Percentiles rank a stretch among this genome's conserved stretches.
These are phyloP conservation scores for Apostichopus japonicus DNA, from an alignment of 35 echinoderm and acorn worm genomes.

Conservation along the genomic window DNA sequence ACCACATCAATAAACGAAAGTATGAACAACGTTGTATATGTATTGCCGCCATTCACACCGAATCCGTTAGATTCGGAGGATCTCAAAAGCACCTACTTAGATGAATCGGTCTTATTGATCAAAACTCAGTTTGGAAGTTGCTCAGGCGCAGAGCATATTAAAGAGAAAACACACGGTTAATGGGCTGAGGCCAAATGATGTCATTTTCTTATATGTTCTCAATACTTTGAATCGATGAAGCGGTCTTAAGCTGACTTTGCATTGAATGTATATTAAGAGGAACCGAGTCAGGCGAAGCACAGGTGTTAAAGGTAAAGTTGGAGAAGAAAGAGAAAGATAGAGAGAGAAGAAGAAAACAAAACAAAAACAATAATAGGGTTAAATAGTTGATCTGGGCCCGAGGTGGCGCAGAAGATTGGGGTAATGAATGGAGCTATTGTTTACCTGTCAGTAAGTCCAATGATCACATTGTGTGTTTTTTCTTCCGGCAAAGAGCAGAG, in stretches of 20 bases:
- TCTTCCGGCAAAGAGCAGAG: slow-evolving; percentile 29
- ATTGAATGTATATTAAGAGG: background rate
- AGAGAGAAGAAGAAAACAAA: background rate
- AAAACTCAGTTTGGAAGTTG: background rate
- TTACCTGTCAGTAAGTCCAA: slow-evolving; percentile 36
- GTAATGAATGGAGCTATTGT: slow-evolving; percentile 9
- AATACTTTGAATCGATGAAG: background rate
- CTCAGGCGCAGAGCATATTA: background rate
- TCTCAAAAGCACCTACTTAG: background rate
- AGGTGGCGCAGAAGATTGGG: slow-evolving; percentile 28
- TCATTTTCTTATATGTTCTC: background rate
- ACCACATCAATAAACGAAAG: background rate
- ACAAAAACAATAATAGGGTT: slow-evolving; percentile 29
- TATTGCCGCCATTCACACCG: background rate
- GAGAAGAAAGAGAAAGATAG: background rate
- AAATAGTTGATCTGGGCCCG: slow-evolving; percentile 1
- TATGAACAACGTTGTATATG: background rate
- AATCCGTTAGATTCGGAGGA: background rate
- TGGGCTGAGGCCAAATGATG: slow-evolving; percentile 25
- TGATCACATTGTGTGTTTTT: slow-evolving; percentile 42
- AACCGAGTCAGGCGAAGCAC: slow-evolving; percentile 6
- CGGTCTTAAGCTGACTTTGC: no score
- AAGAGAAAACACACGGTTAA: background rate
- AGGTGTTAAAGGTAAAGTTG: slow-evolving; percentile 21
- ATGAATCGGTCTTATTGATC: slow-evolving; percentile 11